Evolutionary conservation across 2,888 invertebrate species (phyloP).

Genomic region (Patella depressa): DNA sequence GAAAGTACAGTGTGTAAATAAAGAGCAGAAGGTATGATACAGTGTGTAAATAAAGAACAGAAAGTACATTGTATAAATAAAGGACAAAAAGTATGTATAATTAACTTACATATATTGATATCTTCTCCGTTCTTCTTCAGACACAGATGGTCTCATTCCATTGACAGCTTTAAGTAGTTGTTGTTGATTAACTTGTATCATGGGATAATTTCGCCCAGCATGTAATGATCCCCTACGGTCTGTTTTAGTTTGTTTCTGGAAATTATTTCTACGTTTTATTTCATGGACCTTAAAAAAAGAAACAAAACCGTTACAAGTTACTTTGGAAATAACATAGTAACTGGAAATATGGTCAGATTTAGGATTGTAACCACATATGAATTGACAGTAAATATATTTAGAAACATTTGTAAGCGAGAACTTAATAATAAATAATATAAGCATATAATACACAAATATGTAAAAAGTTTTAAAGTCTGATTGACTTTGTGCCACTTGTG

Average conservation of each 20-base stretch:
- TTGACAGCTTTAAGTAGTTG: constrained; percentile 79
- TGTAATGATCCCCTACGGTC: constrained; percentile 18
- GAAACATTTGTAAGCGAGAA: too few relatives aligned
- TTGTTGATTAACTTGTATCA: constrained; percentile 73
- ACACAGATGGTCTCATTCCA: constrained; percentile 85
- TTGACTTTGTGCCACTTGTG: too few relatives aligned
- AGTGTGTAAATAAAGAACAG: neutral
- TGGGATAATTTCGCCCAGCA: constrained; percentile 35
- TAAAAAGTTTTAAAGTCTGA: too few relatives aligned
- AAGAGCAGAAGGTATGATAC: neutral
- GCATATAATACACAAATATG: too few relatives aligned
- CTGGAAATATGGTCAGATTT: too few relatives aligned
- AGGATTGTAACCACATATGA: too few relatives aligned
- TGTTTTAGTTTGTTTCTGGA: constrained; percentile 18
- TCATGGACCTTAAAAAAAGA: constrained; percentile 25
- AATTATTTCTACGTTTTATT: constrained; percentile 32
- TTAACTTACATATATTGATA: constrained; percentile 83
- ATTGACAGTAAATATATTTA: too few relatives aligned
- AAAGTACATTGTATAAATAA: neutral
- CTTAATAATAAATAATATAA: too few relatives aligned
- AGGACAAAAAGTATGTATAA: neutral
- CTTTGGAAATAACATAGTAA: too few relatives aligned
- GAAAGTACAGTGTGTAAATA: neutral
- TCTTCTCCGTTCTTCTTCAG: constrained; percentile 78
- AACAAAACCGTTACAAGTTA: neutral